Conservation (phyloP, 2,113 vertebrate species). For the Columba janthina region DNA sequence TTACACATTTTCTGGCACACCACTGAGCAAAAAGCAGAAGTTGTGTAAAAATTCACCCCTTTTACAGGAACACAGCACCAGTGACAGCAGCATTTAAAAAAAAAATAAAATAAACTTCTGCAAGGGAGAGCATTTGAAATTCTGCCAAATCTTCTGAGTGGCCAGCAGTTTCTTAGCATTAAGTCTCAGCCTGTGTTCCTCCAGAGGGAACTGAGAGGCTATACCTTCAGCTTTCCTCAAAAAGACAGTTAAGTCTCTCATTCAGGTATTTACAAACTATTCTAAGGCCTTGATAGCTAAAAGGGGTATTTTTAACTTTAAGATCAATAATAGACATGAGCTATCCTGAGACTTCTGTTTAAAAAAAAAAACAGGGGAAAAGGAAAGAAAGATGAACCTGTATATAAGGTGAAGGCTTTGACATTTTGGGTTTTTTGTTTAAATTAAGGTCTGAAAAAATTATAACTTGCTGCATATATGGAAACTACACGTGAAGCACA, state of each 20-base stretch:
- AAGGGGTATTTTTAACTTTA: neutral
- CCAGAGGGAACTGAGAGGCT: neutral
- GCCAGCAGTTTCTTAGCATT: neutral
- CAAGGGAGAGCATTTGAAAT: neutral
- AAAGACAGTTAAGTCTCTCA: neutral
- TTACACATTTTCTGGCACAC: neutral
- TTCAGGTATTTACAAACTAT: neutral
- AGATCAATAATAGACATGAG: neutral
- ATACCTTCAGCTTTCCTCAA: neutral
- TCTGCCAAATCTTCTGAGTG: neutral
- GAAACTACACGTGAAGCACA: neutral
- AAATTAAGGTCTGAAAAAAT: neutral
- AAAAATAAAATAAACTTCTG: neutral
- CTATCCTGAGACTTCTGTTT: neutral
- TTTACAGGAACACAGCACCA: neutral
- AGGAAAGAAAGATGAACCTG: neutral
- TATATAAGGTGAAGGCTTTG: neutral
- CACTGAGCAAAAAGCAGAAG: neutral
- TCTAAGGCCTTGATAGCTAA: neutral
- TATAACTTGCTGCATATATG: neutral
- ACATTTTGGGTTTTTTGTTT: neutral
- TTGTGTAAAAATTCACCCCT: neutral
- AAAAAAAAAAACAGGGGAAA: too few relatives aligned
- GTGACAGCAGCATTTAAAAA: neutral
- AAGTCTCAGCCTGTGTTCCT: neutral